Conservation (phyloP, 2,797 vertebrate species). For the Rhabdophis nuchalis region DNA sequence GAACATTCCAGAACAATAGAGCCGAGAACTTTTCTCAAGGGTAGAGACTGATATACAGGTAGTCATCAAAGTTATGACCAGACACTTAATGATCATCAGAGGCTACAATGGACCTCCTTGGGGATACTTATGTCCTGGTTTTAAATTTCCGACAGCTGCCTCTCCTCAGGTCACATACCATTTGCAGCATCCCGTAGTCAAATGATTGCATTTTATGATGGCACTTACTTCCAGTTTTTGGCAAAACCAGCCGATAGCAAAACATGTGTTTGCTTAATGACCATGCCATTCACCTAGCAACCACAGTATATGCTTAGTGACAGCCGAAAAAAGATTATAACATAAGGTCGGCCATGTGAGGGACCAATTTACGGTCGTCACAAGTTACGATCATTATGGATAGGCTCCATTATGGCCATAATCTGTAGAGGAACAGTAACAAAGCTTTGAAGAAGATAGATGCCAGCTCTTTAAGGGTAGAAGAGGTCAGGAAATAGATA, state of each 20-base stretch:
- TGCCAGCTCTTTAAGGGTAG: not conserved
- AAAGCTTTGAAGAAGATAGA: not conserved
- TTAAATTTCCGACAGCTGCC: not conserved
- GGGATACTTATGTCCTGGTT: not conserved
- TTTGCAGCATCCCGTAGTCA: not conserved
- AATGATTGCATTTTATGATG: not conserved
- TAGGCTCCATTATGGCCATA: not conserved
- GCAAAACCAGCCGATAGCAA: not conserved
- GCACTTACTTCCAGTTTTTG: not conserved
- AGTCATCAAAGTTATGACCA: not conserved
- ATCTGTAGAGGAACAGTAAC: not conserved
- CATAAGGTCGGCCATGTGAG: not conserved
- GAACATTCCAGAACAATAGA: not conserved
- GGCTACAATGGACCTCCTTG: not conserved
- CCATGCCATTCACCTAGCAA: not conserved
- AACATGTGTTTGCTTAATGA: not conserved
- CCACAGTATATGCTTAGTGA: not conserved
- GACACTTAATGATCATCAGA: not conserved
- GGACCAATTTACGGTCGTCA: not conserved
- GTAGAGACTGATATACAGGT: not conserved
- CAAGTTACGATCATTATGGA: not conserved
- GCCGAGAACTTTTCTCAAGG: not conserved
- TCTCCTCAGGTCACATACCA: not conserved
- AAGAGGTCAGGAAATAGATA: not conserved
- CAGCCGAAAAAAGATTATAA: not conserved